phyloP scores from a whole-genome alignment of 2,888 invertebrate genomes.

The Rotaria sp. region DNA sequence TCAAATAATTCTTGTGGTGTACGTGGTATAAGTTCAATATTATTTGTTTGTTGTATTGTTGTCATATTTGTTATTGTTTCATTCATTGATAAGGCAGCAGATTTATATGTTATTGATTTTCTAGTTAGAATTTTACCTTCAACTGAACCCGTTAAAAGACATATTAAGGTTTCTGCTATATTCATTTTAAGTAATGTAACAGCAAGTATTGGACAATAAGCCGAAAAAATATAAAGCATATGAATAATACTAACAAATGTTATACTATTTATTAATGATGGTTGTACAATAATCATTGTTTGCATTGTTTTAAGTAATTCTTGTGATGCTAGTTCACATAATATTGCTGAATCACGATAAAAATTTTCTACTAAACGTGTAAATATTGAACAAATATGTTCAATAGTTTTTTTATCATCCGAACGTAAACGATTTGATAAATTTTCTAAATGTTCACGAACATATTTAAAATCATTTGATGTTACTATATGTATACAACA shows the following conservation, averaged over 20 bases:
- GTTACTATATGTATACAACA: constrained; percentile 83
- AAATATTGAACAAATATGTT: constrained; percentile 93
- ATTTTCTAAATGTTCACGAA: constrained; percentile 76
- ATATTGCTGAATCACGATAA: constrained; percentile 76
- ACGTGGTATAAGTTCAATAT: constrained; percentile 69
- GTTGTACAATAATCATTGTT: constrained; percentile 64
- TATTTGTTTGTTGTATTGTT: neutral
- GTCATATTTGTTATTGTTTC: neutral
- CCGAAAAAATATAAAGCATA: constrained; percentile 90
- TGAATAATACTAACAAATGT: constrained; percentile 59
- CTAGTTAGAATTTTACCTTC: neutral
- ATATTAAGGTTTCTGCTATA: constrained; percentile 87
- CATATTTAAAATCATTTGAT: constrained; percentile 84
- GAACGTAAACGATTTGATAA: constrained; percentile 65
- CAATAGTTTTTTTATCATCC: constrained; percentile 94
- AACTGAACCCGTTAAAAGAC: constrained; percentile 76
- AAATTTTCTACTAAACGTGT: constrained; percentile 91
- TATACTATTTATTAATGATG: constrained; percentile 25
- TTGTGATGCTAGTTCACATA: constrained; percentile 86
- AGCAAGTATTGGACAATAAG: constrained; percentile 85
- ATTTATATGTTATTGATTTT: constrained; percentile 19
- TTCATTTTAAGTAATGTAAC: constrained; percentile 80
- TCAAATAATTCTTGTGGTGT: constrained; percentile 93
- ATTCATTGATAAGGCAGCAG: neutral
- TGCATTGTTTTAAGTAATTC: constrained; percentile 81